phyloP scores from a whole-genome alignment of 2,113 vertebrate species.

The Machaerirhynchus nigripectus region DNA sequence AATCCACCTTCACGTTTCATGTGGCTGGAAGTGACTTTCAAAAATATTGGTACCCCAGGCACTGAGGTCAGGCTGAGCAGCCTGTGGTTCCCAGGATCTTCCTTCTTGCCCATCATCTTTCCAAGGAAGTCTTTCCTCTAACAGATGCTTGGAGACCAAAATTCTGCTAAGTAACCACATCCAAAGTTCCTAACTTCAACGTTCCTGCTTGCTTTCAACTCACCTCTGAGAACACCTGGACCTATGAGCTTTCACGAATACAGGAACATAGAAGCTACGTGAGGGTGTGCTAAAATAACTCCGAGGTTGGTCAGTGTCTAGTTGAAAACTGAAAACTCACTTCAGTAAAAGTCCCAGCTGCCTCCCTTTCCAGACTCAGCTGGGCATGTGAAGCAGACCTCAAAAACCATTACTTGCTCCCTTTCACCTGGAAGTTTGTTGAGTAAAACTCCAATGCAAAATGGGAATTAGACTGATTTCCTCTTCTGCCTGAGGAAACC shows the following conservation, averaged over 20 bases:
- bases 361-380: not conserved
- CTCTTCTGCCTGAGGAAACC: not conserved
- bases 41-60: not conserved
- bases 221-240: not conserved
- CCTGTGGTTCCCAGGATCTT: not conserved
- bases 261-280: not conserved
- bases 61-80: not conserved
- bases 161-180: not conserved
- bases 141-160: not conserved
- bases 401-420: not conserved
- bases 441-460: not conserved
- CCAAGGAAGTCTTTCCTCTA: not conserved
- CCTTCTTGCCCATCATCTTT: not conserved
- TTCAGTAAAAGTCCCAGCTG: not conserved
- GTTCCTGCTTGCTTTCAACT: not conserved
- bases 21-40: not conserved
- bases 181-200: not conserved
- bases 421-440: not conserved
- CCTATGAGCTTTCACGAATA: not conserved
- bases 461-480: not conserved
- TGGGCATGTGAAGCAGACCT: not conserved
- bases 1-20: not conserved
- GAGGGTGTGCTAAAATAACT: accelerated
- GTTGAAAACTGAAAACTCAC: not conserved
- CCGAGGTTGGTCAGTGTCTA: not conserved